These are phyloP conservation scores for Clivina fossor DNA, from an alignment of 2,888 invertebrate genomes.

Conservation along the genomic window DNA sequence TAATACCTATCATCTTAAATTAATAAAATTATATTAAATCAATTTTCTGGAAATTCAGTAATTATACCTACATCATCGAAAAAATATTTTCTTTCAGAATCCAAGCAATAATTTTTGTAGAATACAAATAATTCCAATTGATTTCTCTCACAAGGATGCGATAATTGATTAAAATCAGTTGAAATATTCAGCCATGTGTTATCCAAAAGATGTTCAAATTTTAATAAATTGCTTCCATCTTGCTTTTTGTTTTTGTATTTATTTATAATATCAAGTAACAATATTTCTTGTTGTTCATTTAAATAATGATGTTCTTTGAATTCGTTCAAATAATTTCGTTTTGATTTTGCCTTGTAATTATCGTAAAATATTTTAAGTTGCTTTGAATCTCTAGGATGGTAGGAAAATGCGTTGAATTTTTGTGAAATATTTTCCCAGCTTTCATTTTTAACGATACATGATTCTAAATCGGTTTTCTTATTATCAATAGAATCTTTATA, in stretches of 20 bases:
- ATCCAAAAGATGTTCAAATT: slow-evolving; percentile 15
- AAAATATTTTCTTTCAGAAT: no score
- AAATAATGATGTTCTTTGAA: slow-evolving; percentile 9
- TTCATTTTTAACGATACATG: slow-evolving; percentile 53
- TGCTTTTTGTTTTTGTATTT: slow-evolving; percentile 6
- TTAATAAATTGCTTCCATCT: slow-evolving; percentile 10
- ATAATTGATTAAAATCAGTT: slow-evolving; percentile 12
- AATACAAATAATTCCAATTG: slow-evolving; percentile 15
- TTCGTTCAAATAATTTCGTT: slow-evolving; percentile 16
- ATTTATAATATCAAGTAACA: slow-evolving; percentile 10
- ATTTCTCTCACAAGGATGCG: slow-evolving; percentile 11
- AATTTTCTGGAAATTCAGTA: no score
- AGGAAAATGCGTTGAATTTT: slow-evolving; percentile 20
- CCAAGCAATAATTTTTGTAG: slow-evolving; percentile 15
- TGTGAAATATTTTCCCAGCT: slow-evolving; percentile 25
- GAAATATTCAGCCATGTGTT: slow-evolving; percentile 15
- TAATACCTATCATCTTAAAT: no score
- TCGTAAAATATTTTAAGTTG: slow-evolving; percentile 30
- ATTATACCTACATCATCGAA: no score
- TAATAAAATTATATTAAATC: no score
- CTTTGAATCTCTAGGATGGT: slow-evolving; percentile 17
- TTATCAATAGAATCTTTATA: slow-evolving; percentile 54
- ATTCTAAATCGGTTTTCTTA: slow-evolving; percentile 53
- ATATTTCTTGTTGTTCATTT: slow-evolving; percentile 11
- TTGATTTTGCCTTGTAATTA: slow-evolving; percentile 23